These are phyloP conservation scores for Dicaeum eximium DNA, from an alignment of 2,113 vertebrate species.

Conservation along the genomic window DNA sequence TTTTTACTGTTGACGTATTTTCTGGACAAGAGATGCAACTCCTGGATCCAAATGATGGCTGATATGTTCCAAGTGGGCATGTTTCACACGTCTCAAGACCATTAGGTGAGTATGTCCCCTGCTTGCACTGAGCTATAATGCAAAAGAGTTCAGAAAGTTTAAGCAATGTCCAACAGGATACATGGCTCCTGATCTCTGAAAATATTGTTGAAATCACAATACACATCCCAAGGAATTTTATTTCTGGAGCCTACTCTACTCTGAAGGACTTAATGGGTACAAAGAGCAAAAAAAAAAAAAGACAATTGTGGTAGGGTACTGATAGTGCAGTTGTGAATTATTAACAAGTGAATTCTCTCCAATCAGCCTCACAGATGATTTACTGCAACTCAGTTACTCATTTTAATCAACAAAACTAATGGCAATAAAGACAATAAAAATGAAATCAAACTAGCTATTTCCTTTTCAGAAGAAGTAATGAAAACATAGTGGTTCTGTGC, in stretches of 20 bases:
- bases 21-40: constrained; percentile 84
- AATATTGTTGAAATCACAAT: background rate
- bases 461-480: background rate
- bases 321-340: background rate
- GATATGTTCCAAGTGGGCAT: constrained; percentile 89
- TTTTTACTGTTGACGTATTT: constrained; percentile 88
- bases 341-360: background rate
- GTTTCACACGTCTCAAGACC: constrained; percentile 96
- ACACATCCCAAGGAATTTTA: background rate
- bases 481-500: background rate
- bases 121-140: constrained; percentile 89
- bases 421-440: background rate
- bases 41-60: constrained; percentile 81
- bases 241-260: background rate
- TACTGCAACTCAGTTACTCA: background rate
- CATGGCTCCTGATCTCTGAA: background rate
- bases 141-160: background rate
- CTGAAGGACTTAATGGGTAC: background rate
- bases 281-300: background rate
- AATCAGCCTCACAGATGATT: background rate
- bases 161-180: background rate
- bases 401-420: background rate
- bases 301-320: background rate
- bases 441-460: background rate
- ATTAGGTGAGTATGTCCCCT: constrained; percentile 88